These are phyloP conservation scores for Cossypha niveicapilla DNA, from an alignment of 2,797 vertebrate species.

Conservation along the genomic window DNA sequence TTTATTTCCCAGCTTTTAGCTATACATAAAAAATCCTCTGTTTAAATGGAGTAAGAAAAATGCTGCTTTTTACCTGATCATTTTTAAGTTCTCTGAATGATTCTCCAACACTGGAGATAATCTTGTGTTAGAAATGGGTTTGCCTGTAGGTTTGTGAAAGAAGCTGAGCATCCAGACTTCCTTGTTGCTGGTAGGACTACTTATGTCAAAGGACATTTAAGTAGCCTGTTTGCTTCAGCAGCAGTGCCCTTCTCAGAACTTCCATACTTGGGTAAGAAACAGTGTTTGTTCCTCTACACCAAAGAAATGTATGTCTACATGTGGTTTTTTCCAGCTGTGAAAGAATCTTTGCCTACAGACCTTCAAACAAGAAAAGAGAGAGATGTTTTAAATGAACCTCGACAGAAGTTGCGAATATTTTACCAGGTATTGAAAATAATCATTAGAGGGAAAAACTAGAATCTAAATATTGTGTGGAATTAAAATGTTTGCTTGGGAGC, in stretches of 20 bases:
- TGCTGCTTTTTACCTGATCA: neutral
- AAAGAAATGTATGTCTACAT: neutral
- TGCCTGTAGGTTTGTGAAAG: neutral
- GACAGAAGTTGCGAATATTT: conserved; percentile 96
- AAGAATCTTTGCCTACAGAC: conserved; percentile 88
- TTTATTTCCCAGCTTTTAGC: neutral
- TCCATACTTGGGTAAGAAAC: neutral
- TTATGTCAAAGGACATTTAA: neutral
- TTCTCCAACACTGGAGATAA: neutral
- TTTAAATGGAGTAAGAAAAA: neutral
- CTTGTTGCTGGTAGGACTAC: neutral
- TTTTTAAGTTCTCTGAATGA: neutral
- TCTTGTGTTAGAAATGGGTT: neutral
- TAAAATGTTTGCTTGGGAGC: neutral
- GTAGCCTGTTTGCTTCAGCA: neutral
- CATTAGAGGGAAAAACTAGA: neutral
- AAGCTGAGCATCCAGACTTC: neutral
- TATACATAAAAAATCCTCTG: neutral
- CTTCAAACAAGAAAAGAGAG: conserved; percentile 90
- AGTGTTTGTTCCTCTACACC: neutral
- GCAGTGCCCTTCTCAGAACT: neutral
- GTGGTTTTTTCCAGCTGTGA: conserved; percentile 81
- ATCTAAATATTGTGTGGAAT: neutral
- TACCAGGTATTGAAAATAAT: conserved; percentile 85
- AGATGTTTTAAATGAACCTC: conserved; percentile 86